Conservation (phyloP, 2,797 vertebrate genomes). For the Parauchenoglanis ngamensis region DNA sequence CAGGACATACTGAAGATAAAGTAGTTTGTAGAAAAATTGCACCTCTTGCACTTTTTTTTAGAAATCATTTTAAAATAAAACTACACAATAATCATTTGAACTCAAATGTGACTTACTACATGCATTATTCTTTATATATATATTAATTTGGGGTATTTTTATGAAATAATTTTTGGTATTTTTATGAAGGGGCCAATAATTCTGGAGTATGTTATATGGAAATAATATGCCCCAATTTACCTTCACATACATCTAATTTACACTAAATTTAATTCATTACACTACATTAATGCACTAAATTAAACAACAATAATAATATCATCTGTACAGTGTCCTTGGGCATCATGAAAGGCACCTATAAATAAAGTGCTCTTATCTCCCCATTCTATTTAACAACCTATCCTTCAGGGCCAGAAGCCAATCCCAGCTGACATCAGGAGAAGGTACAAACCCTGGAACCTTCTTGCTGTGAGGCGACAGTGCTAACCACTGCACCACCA, state of each 20-base stretch:
- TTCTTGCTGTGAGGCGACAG: too few species aligned
- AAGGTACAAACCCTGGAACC: too few species aligned
- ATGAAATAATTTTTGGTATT: background rate
- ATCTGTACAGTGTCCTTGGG: background rate
- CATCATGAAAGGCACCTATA: background rate
- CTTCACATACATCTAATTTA: background rate
- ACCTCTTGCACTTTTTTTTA: background rate
- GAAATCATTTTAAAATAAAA: background rate
- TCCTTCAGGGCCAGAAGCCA: too few species aligned
- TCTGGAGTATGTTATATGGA: background rate
- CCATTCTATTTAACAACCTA: too few species aligned
- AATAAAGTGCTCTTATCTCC: too few species aligned
- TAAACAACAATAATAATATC: background rate
- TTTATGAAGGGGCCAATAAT: background rate
- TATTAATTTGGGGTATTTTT: background rate
- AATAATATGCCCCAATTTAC: background rate
- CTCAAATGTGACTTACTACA: background rate
- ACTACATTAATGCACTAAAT: too few species aligned
- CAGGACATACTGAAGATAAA: background rate
- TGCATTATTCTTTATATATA: background rate
- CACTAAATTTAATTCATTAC: too few species aligned
- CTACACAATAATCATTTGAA: background rate
- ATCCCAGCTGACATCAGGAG: too few species aligned
- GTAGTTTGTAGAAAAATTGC: background rate
- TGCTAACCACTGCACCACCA: background rate